Evolutionary conservation across 2,797 vertebrate species (phyloP).

Genomic region (Aselliscus stoliczkanus): DNA sequence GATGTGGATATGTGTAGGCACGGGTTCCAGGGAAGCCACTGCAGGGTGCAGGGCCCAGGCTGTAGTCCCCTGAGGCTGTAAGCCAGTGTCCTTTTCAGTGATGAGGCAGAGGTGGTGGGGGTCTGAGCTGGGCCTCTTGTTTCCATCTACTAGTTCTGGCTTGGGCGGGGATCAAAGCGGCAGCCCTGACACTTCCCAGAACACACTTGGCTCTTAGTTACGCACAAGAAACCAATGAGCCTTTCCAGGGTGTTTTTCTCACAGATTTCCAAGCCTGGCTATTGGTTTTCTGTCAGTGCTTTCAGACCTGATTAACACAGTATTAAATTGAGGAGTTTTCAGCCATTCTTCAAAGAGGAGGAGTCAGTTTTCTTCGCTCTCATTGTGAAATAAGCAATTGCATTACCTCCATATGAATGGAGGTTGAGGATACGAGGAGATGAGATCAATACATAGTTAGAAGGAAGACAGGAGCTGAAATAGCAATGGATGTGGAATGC

Average conservation of each 20-base stretch:
- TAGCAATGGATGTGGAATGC: background rate
- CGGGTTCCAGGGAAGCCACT: background rate
- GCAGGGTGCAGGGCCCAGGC: background rate
- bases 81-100: background rate
- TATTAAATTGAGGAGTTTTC: constrained; percentile 75
- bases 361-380: constrained; percentile 69
- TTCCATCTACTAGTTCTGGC: background rate
- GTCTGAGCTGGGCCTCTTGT: background rate
- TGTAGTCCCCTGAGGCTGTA: background rate
- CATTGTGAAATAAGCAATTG: constrained; percentile 75
- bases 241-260: constrained; percentile 29
- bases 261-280: constrained; percentile 61
- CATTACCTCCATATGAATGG: constrained; percentile 73
- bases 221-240: constrained; percentile 44
- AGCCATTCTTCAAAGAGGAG: constrained; percentile 74
- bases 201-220: background rate
- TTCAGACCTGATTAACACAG: constrained; percentile 78
- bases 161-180: background rate
- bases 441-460: constrained; percentile 74
- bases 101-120: background rate
- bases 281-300: constrained; percentile 78
- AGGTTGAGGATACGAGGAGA: constrained; percentile 49
- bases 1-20: background rate
- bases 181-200: background rate
- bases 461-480: constrained; percentile 56